Evolutionary conservation across 1,140 invertebrate species (phyloP).

Genomic region (Drosophila carrolli): DNA sequence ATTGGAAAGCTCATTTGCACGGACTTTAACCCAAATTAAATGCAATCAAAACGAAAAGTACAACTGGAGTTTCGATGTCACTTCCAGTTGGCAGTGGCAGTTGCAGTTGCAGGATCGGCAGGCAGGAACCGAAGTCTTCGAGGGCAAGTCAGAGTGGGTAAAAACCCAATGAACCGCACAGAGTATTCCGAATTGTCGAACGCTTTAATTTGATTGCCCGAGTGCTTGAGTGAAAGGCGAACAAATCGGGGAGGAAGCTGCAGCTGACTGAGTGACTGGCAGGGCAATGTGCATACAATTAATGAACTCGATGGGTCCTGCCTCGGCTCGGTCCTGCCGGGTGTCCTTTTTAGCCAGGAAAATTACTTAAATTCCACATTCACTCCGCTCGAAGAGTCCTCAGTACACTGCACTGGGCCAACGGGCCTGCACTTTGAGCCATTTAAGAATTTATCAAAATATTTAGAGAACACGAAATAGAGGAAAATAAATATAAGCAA

Average conservation of each 20-base stretch:
- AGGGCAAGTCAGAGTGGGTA: conserved; percentile 20
- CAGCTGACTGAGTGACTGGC: conserved; percentile 33
- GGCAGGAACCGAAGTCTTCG: neutral
- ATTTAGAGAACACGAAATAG: conserved; percentile 31
- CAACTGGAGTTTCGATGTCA: conserved; percentile 46
- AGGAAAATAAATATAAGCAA: conserved; percentile 38
- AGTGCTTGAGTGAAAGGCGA: conserved; percentile 13
- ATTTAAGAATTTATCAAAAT: conserved; percentile 73
- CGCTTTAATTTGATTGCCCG: conserved; percentile 65
- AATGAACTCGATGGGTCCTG: conserved; percentile 53
- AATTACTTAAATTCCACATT: conserved; percentile 36
- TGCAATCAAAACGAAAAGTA: conserved; percentile 42
- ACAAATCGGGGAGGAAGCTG: conserved; percentile 37
- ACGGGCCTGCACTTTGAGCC: conserved; percentile 46
- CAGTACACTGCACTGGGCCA: neutral
- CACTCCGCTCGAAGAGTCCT: conserved; percentile 1
- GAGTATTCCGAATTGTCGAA: conserved; percentile 57
- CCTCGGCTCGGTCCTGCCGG: neutral
- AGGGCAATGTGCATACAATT: conserved; percentile 59
- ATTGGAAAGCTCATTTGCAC: conserved; percentile 47
- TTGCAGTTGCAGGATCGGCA: conserved; percentile 9
- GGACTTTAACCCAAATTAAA: conserved; percentile 45
- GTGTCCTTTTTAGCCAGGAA: conserved; percentile 20
- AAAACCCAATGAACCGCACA: conserved; percentile 41
- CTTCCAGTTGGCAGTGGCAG: conserved; percentile 30